A percentile compares a stretch with the other conserved stretches of the same genome.
Evolutionary conservation across 2,797 vertebrate species (phyloP).

Genomic region (Paedocypris micromegethes): DNA sequence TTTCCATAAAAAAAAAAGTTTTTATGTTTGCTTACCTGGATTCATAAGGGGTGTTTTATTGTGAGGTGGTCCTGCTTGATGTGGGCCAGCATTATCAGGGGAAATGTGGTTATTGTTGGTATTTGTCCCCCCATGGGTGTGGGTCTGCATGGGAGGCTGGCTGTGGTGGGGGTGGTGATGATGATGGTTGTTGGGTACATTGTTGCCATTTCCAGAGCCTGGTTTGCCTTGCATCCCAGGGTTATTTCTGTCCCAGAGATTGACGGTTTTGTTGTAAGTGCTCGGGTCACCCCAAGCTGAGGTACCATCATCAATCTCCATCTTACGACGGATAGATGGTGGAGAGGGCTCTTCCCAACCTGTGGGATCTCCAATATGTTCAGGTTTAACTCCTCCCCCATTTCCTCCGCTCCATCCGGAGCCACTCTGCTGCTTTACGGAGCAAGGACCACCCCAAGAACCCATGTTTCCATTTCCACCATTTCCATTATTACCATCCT

Average conservation of each 20-base stretch:
- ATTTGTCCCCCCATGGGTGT: conserved; percentile 57
- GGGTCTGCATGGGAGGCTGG: conserved; percentile 60
- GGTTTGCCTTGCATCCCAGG: conserved; percentile 73
- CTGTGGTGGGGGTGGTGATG: conserved; percentile 67
- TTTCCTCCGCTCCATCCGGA: conserved; percentile 53
- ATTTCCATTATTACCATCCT: conserved; percentile 78
- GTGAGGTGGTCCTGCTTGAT: conserved; percentile 80
- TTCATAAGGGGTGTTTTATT: conserved; percentile 65
- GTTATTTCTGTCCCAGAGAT: conserved; percentile 95
- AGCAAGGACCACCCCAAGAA: conserved; percentile 75
- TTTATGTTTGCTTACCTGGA: conserved; percentile 72
- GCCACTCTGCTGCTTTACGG: conserved; percentile 77
- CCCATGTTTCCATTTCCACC: conserved; percentile 56
- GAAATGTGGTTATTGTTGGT: conserved; percentile 44
- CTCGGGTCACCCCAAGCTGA: conserved; percentile 95
- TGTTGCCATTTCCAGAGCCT: conserved; percentile 55
- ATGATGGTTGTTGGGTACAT: conserved; percentile 52
- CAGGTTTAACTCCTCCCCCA: conserved; percentile 54
- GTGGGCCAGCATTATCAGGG: conserved; percentile 66
- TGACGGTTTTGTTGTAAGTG: conserved; percentile 89
- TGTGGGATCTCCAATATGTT: conserved; percentile 67
- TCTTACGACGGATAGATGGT: conserved; percentile 90
- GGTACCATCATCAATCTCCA: conserved; percentile 97
- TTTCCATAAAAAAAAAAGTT: no score
- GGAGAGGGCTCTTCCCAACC: conserved; percentile 97